A percentile compares a stretch with the other conserved stretches of the same genome.
phyloP scores from a whole-genome alignment of 2,113 vertebrate genomes.

The Plecotus auritus region DNA sequence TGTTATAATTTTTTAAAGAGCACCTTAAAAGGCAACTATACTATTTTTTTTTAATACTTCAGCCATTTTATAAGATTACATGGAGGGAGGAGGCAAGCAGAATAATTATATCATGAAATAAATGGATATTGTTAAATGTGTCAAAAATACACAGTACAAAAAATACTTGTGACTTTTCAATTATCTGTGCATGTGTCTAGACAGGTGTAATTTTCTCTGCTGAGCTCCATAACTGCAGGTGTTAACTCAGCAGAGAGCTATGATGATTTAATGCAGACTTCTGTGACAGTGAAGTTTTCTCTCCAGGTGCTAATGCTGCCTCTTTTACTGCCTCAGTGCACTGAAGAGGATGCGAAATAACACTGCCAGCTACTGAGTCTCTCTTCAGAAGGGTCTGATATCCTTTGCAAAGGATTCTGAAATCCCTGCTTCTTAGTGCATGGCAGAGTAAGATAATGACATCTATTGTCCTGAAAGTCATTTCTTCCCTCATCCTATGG shows the following conservation, averaged over 20 bases:
- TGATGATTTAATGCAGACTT: slow-evolving; percentile 9
- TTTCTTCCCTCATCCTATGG: background rate
- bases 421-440: background rate
- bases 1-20: background rate
- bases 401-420: slow-evolving; percentile 49
- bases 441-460: slow-evolving; percentile 29
- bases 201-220: background rate
- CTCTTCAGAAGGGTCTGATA: slow-evolving; percentile 49
- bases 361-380: background rate
- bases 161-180: slow-evolving; percentile 3
- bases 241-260: background rate
- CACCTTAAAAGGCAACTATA: background rate
- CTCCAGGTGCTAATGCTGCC: slow-evolving; percentile 20
- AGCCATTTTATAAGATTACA: background rate
- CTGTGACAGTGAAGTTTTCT: slow-evolving; percentile 37
- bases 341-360: slow-evolving; percentile 57
- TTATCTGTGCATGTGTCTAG: slow-evolving; percentile 8
- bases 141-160: background rate
- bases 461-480: background rate
- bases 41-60: background rate
- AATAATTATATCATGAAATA: background rate
- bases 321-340: background rate
- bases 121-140: background rate
- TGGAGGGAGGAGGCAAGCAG: background rate
- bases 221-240: background rate